A percentile compares a stretch with the other conserved stretches of the same genome.
These are phyloP conservation scores for Abrostola tripartita DNA, from an alignment of 2,888 invertebrate genomes.

Conservation along the genomic window DNA sequence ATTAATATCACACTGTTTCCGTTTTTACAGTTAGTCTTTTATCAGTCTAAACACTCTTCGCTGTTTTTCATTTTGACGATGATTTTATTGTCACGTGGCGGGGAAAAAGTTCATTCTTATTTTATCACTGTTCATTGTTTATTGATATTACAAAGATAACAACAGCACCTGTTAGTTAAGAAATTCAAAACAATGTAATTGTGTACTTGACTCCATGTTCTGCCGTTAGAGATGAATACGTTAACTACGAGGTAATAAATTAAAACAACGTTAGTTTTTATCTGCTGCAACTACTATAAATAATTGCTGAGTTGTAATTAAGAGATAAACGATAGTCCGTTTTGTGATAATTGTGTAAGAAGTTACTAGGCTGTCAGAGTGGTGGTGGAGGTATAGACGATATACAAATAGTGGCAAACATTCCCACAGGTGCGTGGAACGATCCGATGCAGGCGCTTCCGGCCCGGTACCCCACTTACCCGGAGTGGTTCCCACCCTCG, in stretches of 20 bases:
- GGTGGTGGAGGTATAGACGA: slow-evolving; percentile 57
- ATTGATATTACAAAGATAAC: slow-evolving; percentile 57
- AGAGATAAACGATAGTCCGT: slow-evolving; percentile 43
- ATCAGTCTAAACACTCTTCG: slow-evolving; percentile 86
- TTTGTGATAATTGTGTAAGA: slow-evolving; percentile 34
- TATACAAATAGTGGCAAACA: slow-evolving; percentile 77
- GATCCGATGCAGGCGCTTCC: slow-evolving; percentile 83
- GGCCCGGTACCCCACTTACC: slow-evolving; percentile 81
- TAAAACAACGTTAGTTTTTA: slow-evolving; percentile 38
- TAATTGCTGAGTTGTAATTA: slow-evolving; percentile 50
- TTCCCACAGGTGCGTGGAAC: slow-evolving; percentile 85
- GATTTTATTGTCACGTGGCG: slow-evolving; percentile 76
- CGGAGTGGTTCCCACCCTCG: slow-evolving; percentile 64
- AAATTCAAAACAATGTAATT: slow-evolving; percentile 57
- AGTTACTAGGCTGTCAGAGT: slow-evolving; percentile 54
- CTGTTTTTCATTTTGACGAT: slow-evolving; percentile 86
- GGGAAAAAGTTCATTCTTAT: slow-evolving; percentile 69
- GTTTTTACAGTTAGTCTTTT: slow-evolving; percentile 52
- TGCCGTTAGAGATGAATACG: slow-evolving; percentile 44
- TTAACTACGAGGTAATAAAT: slow-evolving; percentile 38
- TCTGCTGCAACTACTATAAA: slow-evolving; percentile 38
- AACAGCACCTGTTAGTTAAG: slow-evolving; percentile 67
- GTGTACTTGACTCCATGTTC: slow-evolving; percentile 62
- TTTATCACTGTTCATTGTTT: slow-evolving; percentile 71
- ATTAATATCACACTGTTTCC: slow-evolving; percentile 83